Evolutionary conservation across 2,113 vertebrate genomes (phyloP).

Genomic region (Etheostoma cragini): DNA sequence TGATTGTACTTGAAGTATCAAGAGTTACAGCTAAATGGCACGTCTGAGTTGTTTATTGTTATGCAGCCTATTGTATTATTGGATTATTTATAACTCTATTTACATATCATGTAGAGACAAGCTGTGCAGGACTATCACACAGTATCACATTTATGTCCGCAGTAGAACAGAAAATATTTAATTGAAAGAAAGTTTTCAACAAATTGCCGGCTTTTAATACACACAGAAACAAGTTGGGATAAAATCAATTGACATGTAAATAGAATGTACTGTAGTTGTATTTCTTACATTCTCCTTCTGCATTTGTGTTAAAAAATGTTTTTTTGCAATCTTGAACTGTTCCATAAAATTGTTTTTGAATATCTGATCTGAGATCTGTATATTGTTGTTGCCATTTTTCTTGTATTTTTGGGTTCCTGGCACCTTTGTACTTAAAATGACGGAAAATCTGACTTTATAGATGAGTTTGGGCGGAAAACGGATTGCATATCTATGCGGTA

Average conservation of each 20-base stretch:
- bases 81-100: neutral
- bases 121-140: neutral
- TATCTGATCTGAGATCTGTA: neutral
- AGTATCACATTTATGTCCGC: neutral
- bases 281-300: no score
- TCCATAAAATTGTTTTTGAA: neutral
- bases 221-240: neutral
- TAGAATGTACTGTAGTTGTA: neutral
- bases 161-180: neutral
- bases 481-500: neutral
- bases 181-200: neutral
- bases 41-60: neutral
- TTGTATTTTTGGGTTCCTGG: neutral
- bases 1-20: neutral
- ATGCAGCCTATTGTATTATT: no score
- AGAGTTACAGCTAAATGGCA: neutral
- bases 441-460: neutral
- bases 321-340: neutral
- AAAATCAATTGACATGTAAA: neutral
- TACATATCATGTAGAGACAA: neutral
- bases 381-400: no score
- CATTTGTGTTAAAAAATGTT: neutral
- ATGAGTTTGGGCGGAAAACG: neutral
- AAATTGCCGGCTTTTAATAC: neutral
- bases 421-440: neutral